These are phyloP conservation scores for Cantharis rustica DNA, from an alignment of 2,888 invertebrate species.

Conservation along the genomic window DNA sequence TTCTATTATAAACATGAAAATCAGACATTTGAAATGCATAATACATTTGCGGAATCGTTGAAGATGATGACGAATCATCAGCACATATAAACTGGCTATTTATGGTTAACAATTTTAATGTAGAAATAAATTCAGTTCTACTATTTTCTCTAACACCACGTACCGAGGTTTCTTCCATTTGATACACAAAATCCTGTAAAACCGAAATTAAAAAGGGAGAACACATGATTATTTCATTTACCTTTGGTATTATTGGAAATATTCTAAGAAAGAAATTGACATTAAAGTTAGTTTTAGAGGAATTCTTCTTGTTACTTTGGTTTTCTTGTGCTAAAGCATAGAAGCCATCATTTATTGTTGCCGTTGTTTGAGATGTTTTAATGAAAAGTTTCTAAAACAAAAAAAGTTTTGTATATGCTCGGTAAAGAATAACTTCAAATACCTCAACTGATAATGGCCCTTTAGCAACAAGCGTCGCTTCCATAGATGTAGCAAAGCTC, in stretches of 20 bases:
- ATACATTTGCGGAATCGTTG: constrained; percentile 61
- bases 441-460: constrained; percentile 87
- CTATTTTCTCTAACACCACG: constrained; percentile 71
- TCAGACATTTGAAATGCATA: constrained; percentile 69
- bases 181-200: constrained; percentile 70
- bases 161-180: constrained; percentile 73
- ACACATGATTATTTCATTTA: constrained; percentile 44
- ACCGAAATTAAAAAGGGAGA: not conserved
- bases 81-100: constrained; percentile 44
- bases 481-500: constrained; percentile 73
- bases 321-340: constrained; percentile 59
- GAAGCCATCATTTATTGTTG: constrained; percentile 63
- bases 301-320: constrained; percentile 56
- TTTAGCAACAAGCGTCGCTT: constrained; percentile 79
- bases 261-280: constrained; percentile 65
- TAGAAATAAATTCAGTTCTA: constrained; percentile 72
- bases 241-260: constrained; percentile 82
- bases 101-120: constrained; percentile 46
- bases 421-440: constrained; percentile 33
- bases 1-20: constrained; percentile 65
- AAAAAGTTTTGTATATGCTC: constrained; percentile 6
- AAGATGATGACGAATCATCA: constrained; percentile 19
- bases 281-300: constrained; percentile 58
- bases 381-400: constrained; percentile 68
- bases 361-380: constrained; percentile 63